These are phyloP conservation scores for Oreochromis mossambicus DNA, from an alignment of 2,797 vertebrate species.

Conservation along the genomic window DNA sequence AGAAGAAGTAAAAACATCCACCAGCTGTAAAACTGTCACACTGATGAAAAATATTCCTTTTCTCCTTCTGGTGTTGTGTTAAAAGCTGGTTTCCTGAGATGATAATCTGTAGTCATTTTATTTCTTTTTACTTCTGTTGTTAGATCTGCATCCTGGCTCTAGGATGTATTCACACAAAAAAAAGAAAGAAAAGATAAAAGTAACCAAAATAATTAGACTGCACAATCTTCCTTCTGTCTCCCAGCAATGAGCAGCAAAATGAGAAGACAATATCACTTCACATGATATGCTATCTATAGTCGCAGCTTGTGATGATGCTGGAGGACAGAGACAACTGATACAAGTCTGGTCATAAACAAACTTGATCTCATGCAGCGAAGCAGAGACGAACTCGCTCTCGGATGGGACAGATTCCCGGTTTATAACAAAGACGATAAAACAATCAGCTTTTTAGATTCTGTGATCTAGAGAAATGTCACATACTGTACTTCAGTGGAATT, in stretches of 20 bases:
- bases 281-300: slow-evolving; percentile 49
- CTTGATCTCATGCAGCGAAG: neutral
- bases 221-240: slow-evolving; percentile 17
- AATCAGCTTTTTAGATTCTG: neutral
- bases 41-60: neutral
- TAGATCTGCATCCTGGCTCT: neutral
- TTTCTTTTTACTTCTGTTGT: neutral
- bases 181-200: neutral
- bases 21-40: neutral
- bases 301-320: slow-evolving; percentile 44
- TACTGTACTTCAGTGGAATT: neutral
- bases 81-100: neutral
- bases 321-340: slow-evolving; percentile 39
- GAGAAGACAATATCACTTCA: slow-evolving; percentile 21
- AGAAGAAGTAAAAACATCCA: neutral
- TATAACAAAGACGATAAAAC: neutral
- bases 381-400: neutral
- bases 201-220: neutral
- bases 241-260: neutral
- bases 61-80: neutral
- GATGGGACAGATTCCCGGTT: neutral
- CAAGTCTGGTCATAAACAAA: slow-evolving; percentile 25
- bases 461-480: neutral
- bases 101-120: neutral
- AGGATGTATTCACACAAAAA: neutral